These are phyloP conservation scores for Podarcis lilfordi DNA, from an alignment of 2,797 vertebrate genomes.

Conservation along the genomic window DNA sequence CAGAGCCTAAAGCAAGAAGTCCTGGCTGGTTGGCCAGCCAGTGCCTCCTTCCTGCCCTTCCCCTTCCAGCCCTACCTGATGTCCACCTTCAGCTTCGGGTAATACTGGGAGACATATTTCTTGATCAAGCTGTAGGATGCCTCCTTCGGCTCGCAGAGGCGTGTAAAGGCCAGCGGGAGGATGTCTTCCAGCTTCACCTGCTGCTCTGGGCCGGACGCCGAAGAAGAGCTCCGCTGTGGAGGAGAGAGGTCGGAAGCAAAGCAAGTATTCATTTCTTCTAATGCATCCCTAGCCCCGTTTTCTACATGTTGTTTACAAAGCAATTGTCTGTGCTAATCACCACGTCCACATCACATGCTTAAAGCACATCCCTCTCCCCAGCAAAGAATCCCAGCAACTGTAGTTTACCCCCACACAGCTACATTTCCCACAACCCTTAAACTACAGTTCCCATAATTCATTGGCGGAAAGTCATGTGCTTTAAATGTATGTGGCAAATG, in stretches of 20 bases:
- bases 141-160: slow-evolving; percentile 97
- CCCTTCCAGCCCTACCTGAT: slow-evolving; percentile 81
- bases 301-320: neutral
- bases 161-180: slow-evolving; percentile 95
- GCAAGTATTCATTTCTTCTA: neutral
- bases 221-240: slow-evolving; percentile 76
- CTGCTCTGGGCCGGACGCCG: slow-evolving; percentile 73
- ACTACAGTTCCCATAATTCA: no score
- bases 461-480: no score
- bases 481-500: no score
- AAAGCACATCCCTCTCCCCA: no score
- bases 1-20: no score
- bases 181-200: slow-evolving; percentile 90
- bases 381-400: no score
- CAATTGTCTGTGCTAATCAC: neutral
- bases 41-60: neutral
- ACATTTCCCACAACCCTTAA: no score
- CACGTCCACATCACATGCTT: no score
- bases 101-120: slow-evolving; percentile 96
- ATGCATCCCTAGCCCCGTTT: neutral
- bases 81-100: slow-evolving; percentile 92
- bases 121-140: slow-evolving; percentile 97
- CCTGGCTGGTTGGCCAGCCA: neutral
- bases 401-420: no score
- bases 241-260: neutral